phyloP scores from a whole-genome alignment of 2,113 vertebrate genomes.

The Scomber colias region DNA sequence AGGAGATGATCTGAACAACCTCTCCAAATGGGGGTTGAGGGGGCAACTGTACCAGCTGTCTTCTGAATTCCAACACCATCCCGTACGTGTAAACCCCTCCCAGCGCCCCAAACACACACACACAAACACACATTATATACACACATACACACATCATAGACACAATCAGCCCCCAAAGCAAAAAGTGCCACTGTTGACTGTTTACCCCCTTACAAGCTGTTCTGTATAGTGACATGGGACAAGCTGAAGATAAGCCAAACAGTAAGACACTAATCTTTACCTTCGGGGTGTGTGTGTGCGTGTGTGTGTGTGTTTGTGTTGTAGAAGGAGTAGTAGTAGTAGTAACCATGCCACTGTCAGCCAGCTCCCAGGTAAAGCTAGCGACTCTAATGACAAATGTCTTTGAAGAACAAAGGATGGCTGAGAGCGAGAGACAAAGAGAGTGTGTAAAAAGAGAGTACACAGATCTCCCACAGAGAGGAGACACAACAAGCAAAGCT shows the following conservation, averaged over 20 bases:
- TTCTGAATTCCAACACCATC: conserved; percentile 49
- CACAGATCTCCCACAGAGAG: conserved; percentile 24
- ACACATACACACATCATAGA: conserved; percentile 3
- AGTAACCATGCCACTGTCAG: not conserved
- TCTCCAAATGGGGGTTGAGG: conserved; percentile 44
- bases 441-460: conserved; percentile 15
- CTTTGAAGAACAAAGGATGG: conserved; percentile 68
- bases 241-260: conserved; percentile 30
- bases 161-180: conserved; percentile 23
- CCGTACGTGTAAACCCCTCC: not conserved
- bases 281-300: conserved; percentile 32
- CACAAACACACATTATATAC: not conserved
- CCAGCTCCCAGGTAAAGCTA: conserved; percentile 48
- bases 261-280: conserved; percentile 26
- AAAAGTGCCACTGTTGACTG: conserved; percentile 23
- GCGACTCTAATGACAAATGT: conserved; percentile 64
- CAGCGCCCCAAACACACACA: conserved; percentile 10
- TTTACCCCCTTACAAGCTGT: conserved; percentile 46
- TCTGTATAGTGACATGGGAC: conserved; percentile 20
- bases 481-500: conserved; percentile 31
- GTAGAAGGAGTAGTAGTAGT: not conserved
- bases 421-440: conserved; percentile 38
- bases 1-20: conserved; percentile 46
- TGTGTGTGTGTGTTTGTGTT: conserved; percentile 4
- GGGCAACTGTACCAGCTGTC: conserved; percentile 68